Conservation (phyloP, 2,113 vertebrate species). For the Muntiacus muntjak region DNA sequence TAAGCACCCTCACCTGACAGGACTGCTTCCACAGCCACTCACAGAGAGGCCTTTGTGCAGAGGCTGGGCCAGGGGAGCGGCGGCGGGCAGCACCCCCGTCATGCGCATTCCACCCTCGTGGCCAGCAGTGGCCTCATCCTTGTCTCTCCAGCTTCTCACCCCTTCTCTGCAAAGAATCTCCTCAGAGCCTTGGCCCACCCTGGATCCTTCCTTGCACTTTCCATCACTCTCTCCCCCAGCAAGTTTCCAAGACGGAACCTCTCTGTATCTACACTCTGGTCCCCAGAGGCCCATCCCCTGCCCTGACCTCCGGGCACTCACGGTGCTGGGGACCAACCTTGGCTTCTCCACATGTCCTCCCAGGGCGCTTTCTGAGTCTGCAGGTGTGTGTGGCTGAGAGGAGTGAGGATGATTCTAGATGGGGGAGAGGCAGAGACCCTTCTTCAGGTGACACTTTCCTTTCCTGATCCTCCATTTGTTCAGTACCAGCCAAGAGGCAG, state of each 20-base stretch:
- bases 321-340: not conserved
- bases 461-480: not conserved
- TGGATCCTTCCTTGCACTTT: no score
- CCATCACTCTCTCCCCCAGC: not conserved
- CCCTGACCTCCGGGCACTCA: not conserved
- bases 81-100: accelerated
- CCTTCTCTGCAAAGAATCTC: not conserved
- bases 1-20: slow-evolving; percentile 67
- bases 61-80: not conserved
- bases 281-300: not conserved
- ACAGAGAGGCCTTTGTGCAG: slow-evolving; percentile 61
- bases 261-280: not conserved
- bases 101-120: not conserved
- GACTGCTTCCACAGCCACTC: not conserved
- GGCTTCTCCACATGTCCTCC: not conserved
- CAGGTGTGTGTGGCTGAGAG: not conserved
- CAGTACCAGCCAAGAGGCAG: not conserved
- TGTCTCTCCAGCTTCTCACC: not conserved
- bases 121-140: not conserved
- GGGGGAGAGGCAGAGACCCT: not conserved
- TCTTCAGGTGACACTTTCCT: not conserved
- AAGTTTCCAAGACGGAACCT: not conserved
- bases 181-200: not conserved
- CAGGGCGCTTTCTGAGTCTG: not conserved
- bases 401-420: not conserved